phyloP scores from a whole-genome alignment of 2,797 vertebrate species.

The Eidolon dupreanum region DNA sequence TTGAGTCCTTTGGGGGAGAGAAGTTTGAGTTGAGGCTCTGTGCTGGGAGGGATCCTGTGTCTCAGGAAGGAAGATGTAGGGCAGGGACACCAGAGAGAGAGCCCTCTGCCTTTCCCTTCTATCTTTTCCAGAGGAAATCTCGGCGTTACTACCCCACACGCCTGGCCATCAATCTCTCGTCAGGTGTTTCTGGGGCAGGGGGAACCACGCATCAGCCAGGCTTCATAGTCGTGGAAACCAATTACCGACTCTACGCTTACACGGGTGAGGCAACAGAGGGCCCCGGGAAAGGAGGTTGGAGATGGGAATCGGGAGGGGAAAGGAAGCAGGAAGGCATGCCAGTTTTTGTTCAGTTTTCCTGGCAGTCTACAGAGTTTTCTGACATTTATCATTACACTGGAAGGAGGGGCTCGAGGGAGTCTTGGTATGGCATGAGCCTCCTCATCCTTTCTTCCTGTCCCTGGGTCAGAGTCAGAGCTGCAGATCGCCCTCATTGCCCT shows the following conservation, averaged over 20 bases:
- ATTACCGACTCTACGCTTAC: conserved; percentile 95
- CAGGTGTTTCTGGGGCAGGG: conserved; percentile 88
- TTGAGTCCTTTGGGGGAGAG: not conserved
- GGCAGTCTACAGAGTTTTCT: not conserved
- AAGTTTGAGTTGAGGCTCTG: not conserved
- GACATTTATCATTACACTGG: not conserved
- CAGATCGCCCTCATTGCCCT: conserved; percentile 95
- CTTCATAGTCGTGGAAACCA: conserved; percentile 94
- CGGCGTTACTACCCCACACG: conserved; percentile 95
- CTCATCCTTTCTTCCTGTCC: not conserved
- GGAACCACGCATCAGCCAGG: conserved; percentile 87
- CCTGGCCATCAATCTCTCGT: conserved; percentile 93
- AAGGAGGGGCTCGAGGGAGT: not conserved
- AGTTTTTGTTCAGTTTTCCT: not conserved
- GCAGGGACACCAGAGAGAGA: not conserved
- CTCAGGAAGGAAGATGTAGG: not conserved
- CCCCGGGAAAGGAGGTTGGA: not conserved
- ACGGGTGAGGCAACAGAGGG: conserved; percentile 86
- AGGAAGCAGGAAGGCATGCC: not conserved
- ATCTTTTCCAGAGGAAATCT: conserved; percentile 90
- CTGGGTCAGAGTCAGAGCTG: conserved; percentile 90
- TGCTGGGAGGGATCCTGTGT: not conserved
- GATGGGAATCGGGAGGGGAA: too few relatives aligned
- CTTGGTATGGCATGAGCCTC: too few relatives aligned
- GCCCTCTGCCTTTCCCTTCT: not conserved